phyloP scores from a whole-genome alignment of 2,113 vertebrate species.

The Fregata magnificens region DNA sequence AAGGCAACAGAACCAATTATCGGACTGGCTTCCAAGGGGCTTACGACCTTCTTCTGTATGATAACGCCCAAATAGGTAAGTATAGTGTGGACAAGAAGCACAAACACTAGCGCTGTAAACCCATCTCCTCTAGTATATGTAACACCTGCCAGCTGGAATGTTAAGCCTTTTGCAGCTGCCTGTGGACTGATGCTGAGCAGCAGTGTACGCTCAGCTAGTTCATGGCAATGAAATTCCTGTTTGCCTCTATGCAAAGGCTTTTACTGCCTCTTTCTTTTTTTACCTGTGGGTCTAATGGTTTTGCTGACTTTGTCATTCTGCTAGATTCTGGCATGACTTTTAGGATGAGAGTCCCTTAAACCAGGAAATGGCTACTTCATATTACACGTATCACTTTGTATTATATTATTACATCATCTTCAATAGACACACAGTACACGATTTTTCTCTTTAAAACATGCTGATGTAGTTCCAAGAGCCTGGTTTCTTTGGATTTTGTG shows the following conservation, averaged over 20 bases:
- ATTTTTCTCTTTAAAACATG: background rate
- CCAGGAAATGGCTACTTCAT: background rate
- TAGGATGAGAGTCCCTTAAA: background rate
- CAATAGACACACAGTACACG: rapidly evolving
- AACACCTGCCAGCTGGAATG: background rate
- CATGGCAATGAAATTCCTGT: background rate
- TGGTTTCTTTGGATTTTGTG: background rate
- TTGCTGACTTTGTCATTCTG: background rate
- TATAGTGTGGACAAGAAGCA: background rate
- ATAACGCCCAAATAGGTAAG: constrained; percentile 95
- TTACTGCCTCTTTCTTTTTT: background rate
- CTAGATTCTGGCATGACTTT: background rate
- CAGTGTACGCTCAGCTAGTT: background rate
- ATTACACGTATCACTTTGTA: rapidly evolving
- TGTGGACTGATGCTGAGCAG: background rate
- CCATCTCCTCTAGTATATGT: background rate
- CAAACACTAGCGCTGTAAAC: background rate
- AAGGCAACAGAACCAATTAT: constrained; percentile 95
- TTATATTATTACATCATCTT: background rate
- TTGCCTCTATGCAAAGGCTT: background rate
- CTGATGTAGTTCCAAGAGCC: background rate
- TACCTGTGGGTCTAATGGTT: background rate
- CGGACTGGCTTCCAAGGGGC: constrained; percentile 95
- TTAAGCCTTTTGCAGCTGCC: background rate
- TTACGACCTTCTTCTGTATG: constrained; percentile 93